Percentiles rank a stretch among this genome's conserved stretches.
Conservation (phyloP, 2,113 vertebrate genomes). For the Accipiter virgatus region DNA sequence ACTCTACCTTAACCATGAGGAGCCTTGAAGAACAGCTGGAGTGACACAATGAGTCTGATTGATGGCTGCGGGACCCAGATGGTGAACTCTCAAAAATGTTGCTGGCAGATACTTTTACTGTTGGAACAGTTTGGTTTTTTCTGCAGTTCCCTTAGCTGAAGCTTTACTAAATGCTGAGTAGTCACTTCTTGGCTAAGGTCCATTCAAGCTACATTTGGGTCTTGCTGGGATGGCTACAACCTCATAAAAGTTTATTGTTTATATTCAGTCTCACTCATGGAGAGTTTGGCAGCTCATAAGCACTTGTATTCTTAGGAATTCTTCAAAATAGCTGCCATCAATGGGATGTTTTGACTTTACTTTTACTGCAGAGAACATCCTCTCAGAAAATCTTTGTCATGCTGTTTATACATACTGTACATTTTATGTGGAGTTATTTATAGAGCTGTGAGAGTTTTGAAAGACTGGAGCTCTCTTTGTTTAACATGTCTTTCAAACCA, state of each 20-base stretch:
- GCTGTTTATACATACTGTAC: constrained; percentile 35
- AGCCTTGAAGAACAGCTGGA: constrained; percentile 42
- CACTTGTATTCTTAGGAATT: background rate
- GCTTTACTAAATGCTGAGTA: constrained; percentile 45
- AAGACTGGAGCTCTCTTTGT: constrained; percentile 32
- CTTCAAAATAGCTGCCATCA: constrained; percentile 29
- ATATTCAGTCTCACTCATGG: background rate
- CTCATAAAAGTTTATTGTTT: constrained; percentile 54
- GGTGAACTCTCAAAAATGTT: constrained; percentile 51
- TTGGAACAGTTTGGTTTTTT: background rate
- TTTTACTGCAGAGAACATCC: constrained; percentile 29
- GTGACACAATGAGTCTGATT: constrained; percentile 24
- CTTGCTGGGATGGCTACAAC: background rate
- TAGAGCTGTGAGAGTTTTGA: constrained; percentile 10
- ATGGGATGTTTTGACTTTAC: constrained; percentile 36
- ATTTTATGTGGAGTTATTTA: constrained; percentile 42
- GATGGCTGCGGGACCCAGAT: constrained; percentile 41
- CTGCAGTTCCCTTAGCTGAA: background rate
- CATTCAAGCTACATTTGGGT: constrained; percentile 33
- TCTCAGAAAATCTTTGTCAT: constrained; percentile 40
- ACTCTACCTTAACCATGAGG: background rate
- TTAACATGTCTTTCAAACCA: constrained; percentile 40
- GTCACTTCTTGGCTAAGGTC: constrained; percentile 43
- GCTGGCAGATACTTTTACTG: constrained; percentile 38
- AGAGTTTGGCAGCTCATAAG: background rate